phyloP scores from a whole-genome alignment of 2,797 vertebrate genomes.

The Macroramphosus scolopax region DNA sequence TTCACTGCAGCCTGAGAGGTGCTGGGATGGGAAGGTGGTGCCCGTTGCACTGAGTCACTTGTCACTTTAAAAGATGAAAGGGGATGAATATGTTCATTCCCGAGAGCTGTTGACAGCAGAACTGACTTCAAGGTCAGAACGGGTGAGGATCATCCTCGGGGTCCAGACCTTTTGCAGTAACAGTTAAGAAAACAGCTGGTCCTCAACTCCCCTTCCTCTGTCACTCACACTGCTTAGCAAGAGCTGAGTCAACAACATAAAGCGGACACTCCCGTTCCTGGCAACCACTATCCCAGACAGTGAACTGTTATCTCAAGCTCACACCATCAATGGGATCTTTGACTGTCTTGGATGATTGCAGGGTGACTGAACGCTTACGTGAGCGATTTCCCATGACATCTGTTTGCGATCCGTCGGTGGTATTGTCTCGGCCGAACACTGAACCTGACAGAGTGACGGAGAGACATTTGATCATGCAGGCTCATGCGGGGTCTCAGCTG shows the following conservation, averaged over 20 bases:
- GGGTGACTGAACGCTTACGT: constrained; percentile 43
- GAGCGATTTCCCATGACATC: constrained; percentile 43
- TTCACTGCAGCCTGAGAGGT: constrained; percentile 39
- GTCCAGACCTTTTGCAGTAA: constrained; percentile 42
- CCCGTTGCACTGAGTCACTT: constrained; percentile 31
- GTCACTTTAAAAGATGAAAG: constrained; percentile 51
- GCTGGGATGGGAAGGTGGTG: constrained; percentile 37
- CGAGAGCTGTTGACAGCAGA: constrained; percentile 62
- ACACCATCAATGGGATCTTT: constrained; percentile 49
- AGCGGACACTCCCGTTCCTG: constrained; percentile 36
- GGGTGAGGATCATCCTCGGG: constrained; percentile 49
- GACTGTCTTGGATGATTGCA: constrained; percentile 46
- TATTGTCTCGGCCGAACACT: constrained; percentile 41
- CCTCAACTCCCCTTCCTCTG: constrained; percentile 3
- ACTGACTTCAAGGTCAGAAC: constrained; percentile 64
- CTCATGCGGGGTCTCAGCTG: constrained; percentile 43
- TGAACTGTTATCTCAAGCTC: constrained; percentile 44
- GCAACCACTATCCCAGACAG: constrained; percentile 46
- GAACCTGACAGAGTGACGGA: constrained; percentile 40
- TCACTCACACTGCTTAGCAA: constrained; percentile 44
- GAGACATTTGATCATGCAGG: constrained; percentile 35
- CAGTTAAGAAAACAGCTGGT: constrained; percentile 66
- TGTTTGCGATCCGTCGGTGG: constrained; percentile 41
- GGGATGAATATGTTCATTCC: constrained; percentile 48
- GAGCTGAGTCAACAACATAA: constrained; percentile 60